phyloP scores from a whole-genome alignment of 2,888 invertebrate species.

The Macaria liturata region DNA sequence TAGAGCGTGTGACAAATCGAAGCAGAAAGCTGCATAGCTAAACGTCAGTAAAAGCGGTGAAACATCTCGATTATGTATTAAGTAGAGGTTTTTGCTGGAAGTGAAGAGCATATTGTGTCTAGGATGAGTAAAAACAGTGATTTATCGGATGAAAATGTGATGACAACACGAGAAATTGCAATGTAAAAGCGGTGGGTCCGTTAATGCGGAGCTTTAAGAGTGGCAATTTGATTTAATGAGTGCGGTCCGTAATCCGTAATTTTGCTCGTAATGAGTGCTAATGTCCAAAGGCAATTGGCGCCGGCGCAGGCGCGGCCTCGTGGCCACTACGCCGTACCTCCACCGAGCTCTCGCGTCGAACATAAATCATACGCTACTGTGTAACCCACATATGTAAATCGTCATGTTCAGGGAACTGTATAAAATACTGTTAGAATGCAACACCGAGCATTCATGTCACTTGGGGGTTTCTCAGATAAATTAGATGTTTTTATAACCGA shows the following conservation, averaged over 20 bases:
- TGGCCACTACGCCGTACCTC: conserved; percentile 47
- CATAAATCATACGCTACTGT: conserved; percentile 47
- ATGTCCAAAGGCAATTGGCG: conserved; percentile 41
- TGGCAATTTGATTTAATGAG: conserved; percentile 62
- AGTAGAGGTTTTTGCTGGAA: conserved; percentile 27
- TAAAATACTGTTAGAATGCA: conserved; percentile 19
- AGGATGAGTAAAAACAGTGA: conserved; percentile 13
- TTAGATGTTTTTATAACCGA: conserved; percentile 15
- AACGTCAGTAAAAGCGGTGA: conserved; percentile 27
- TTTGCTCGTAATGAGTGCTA: conserved; percentile 50
- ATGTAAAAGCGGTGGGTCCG: conserved; percentile 51
- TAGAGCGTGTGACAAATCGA: conserved; percentile 32
- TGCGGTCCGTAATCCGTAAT: conserved; percentile 35
- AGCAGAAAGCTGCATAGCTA: conserved; percentile 26
- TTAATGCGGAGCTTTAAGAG: conserved; percentile 54
- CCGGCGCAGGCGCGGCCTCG: conserved; percentile 41
- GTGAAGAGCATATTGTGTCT: conserved; percentile 29
- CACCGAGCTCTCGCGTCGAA: conserved; percentile 43
- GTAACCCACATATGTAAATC: conserved; percentile 38
- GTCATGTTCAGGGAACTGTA: conserved; percentile 31
- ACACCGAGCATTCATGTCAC: conserved; percentile 11
- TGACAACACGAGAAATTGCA: conserved; percentile 57
- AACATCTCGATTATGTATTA: conserved; percentile 26
- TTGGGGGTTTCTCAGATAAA: conserved; percentile 8
- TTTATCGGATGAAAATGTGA: conserved; percentile 45